Conservation (phyloP, 2,113 vertebrate species). For the Aythya baeri region DNA sequence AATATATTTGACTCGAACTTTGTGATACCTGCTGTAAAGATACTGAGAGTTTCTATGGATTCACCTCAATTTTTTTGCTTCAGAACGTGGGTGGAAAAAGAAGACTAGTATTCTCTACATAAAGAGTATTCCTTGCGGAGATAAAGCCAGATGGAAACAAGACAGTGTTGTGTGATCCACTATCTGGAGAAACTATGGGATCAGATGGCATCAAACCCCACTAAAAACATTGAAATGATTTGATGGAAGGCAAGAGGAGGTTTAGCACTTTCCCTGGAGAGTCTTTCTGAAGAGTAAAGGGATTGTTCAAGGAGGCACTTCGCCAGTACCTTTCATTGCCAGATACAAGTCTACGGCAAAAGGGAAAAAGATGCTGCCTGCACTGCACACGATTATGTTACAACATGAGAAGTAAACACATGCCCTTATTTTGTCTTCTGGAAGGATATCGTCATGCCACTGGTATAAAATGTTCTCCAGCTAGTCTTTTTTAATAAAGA, state of each 20-base stretch:
- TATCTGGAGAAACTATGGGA: slow-evolving; percentile 50
- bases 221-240: slow-evolving; percentile 17
- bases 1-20: slow-evolving; percentile 78
- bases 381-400: slow-evolving; percentile 4
- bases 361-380: slow-evolving; percentile 36
- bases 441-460: slow-evolving; percentile 4
- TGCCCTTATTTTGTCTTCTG: slow-evolving; percentile 23
- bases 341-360: slow-evolving; percentile 27
- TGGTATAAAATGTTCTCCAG: slow-evolving; percentile 51
- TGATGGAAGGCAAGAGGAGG: slow-evolving; percentile 53
- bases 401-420: background rate
- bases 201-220: slow-evolving; percentile 44
- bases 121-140: slow-evolving; percentile 66
- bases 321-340: slow-evolving; percentile 53
- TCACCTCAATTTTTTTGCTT: slow-evolving; percentile 81
- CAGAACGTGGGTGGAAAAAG: slow-evolving; percentile 58
- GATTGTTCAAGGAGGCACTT: slow-evolving; percentile 50
- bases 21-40: slow-evolving; percentile 81
- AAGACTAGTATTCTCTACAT: slow-evolving; percentile 66
- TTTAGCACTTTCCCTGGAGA: slow-evolving; percentile 40
- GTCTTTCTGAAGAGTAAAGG: slow-evolving; percentile 58
- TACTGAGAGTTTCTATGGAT: slow-evolving; percentile 79
- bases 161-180: slow-evolving; percentile 30
- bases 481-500: slow-evolving; percentile 47
- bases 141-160: slow-evolving; percentile 71